Conservation (phyloP, 2,888 invertebrate species). For the Achlya flavicornis region DNA sequence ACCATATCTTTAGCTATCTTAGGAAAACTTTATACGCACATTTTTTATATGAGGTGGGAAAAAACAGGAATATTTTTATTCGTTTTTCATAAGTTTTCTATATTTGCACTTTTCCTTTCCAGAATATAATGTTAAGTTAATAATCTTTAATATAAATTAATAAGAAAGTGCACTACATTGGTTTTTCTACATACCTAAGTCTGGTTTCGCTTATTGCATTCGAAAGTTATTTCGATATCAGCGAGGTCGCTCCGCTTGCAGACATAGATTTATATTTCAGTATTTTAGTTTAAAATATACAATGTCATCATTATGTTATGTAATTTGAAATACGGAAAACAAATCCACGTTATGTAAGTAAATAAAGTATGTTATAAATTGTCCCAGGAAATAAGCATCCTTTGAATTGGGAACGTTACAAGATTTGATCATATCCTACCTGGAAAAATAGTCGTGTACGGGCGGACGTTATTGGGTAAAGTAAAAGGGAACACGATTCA, state of each 20-base stretch:
- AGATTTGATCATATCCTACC: conserved; percentile 59
- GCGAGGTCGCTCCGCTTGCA: conserved; percentile 8
- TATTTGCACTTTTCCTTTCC: background rate
- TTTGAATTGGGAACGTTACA: conserved; percentile 51
- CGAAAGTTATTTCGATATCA: conserved; percentile 12
- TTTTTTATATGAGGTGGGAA: too few species aligned
- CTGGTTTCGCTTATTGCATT: conserved; percentile 15
- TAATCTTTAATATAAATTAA: conserved; percentile 9
- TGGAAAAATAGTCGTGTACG: conserved; percentile 48
- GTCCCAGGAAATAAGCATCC: conserved; percentile 45
- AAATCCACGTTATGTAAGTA: background rate
- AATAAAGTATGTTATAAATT: conserved; percentile 33
- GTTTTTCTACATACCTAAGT: conserved; percentile 3
- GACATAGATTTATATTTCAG: background rate
- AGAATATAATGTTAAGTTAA: background rate
- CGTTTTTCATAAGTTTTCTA: background rate
- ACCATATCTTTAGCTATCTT: conserved; percentile 39
- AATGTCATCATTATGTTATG: background rate
- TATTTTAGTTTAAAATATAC: background rate
- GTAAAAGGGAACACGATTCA: conserved; percentile 31
- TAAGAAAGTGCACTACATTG: conserved; percentile 4
- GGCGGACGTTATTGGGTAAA: conserved; percentile 39
- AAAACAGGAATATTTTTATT: conserved; percentile 7
- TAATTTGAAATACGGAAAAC: background rate
- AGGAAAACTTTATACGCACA: too few species aligned